These are phyloP conservation scores for Drosophila quadrilineata DNA, from an alignment of 1,140 invertebrate genomes.

Conservation along the genomic window DNA sequence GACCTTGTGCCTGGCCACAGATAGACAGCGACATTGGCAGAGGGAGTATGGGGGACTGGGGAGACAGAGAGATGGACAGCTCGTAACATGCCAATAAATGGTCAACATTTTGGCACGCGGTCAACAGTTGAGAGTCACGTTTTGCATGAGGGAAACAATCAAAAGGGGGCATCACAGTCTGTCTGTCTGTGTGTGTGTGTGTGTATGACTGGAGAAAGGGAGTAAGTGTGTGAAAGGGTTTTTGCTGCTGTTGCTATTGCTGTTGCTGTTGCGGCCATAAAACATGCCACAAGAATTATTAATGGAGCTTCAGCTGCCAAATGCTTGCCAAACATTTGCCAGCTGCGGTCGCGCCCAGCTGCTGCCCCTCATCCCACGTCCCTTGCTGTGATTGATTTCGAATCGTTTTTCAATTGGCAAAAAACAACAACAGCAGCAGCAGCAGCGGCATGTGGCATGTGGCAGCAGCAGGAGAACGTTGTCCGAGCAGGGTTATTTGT, in stretches of 20 bases:
- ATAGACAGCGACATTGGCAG: background rate
- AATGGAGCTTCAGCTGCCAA: conserved; percentile 59
- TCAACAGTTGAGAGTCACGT: conserved; percentile 75
- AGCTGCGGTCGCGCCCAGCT: conserved; percentile 18
- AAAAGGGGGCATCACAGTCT: background rate
- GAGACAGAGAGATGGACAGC: background rate
- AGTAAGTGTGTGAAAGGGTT: conserved; percentile 38
- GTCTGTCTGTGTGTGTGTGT: background rate
- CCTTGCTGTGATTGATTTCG: conserved; percentile 77
- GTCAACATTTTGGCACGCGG: conserved; percentile 57
- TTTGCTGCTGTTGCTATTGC: too few species aligned
- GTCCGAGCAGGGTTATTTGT: conserved; percentile 66
- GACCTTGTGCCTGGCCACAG: conserved; percentile 46
- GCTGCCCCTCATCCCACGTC: background rate
- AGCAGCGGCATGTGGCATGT: background rate
- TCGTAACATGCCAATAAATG: conserved; percentile 78
- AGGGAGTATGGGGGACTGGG: background rate
- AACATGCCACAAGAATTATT: conserved; percentile 79
- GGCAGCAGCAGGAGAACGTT: background rate
- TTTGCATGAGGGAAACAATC: conserved; percentile 45
- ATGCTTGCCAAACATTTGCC: conserved; percentile 15
- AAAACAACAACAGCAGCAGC: conserved; percentile 6
- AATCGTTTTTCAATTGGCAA: conserved; percentile 81
- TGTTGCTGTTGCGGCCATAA: conserved; percentile 43
- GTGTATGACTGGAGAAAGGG: background rate